These are phyloP conservation scores for Camponotus fellah DNA, from an alignment of 2,888 invertebrate species.

Conservation along the genomic window DNA sequence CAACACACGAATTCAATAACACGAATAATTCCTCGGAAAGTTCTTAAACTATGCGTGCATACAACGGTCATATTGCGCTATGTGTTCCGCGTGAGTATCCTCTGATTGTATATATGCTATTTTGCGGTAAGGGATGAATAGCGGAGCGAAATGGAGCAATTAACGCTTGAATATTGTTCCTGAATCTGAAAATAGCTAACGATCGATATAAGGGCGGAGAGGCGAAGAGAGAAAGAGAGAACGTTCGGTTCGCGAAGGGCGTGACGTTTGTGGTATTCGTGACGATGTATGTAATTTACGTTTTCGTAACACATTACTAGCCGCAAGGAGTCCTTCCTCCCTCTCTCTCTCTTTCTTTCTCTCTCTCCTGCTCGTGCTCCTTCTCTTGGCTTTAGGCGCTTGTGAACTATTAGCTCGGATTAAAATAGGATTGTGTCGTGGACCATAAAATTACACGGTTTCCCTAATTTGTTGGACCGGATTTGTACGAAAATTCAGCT, in stretches of 20 bases:
- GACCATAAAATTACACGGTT: constrained; percentile 35
- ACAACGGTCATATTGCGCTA: constrained; percentile 19
- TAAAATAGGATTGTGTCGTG: constrained; percentile 15
- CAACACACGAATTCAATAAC: constrained; percentile 21
- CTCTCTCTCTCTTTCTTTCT: not conserved
- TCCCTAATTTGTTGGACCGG: not conserved
- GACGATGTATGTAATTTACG: constrained; percentile 21
- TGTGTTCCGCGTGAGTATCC: not conserved
- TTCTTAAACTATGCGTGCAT: constrained; percentile 47
- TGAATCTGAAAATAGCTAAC: constrained; percentile 56
- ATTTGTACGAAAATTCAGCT: constrained; percentile 5
- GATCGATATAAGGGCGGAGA: constrained; percentile 56
- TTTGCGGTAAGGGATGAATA: constrained; percentile 34
- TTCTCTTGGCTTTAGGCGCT: constrained; percentile 4
- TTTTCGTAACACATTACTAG: constrained; percentile 33
- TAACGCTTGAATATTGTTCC: constrained; percentile 62
- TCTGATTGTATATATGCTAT: constrained; percentile 38
- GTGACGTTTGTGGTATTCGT: constrained; percentile 49
- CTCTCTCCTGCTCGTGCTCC: not conserved
- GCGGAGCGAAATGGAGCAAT: constrained; percentile 62
- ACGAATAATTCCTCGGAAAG: constrained; percentile 20
- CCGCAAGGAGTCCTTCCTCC: not conserved
- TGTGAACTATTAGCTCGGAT: constrained; percentile 2
- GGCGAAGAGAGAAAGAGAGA: not conserved
- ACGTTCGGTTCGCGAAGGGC: constrained; percentile 23